Base-by-base conservation (phyloP, 2,113 vertebrate species). In the Delphinapterus leucas region DNA sequence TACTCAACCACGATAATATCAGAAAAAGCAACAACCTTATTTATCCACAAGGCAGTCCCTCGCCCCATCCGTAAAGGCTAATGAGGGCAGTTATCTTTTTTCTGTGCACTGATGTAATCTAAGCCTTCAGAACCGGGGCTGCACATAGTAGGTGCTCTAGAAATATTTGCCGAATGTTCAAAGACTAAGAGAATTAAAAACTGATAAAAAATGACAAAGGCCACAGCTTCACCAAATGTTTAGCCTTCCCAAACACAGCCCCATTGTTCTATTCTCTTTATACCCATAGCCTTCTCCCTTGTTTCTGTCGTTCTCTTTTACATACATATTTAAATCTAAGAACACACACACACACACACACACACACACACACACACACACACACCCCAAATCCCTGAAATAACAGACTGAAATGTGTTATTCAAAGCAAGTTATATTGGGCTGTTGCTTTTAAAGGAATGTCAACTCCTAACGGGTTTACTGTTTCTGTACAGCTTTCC, bases 181-280 rank as follows among this genome's bases (percentile, higher is more conserved):
- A 81, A 71, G 71, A 38, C 28, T 28, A 70, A n/a, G 79, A 67
- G 58, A 65, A 81, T 73, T 63, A 84, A 31, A 95, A 81, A 25
- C 65, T 2, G 36, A 6, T n/a, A 41, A 41, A 86, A 67, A 61
- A 53, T 23, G 68, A 71, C 90, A 74, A 89, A 70, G 73, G n/a
- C 86, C n/a, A 33, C 49, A 17, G 25, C 81, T 47, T 89, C 28
- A n/a, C 23, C 85, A 17, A 17, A 36, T 5, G 88, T 21, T 41
- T 23, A 3, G 68, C 5, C 33, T 61, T 76, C 61, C 71, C 81
- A 47, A 63, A 89, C 5, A n/a, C n/a, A 44, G 85, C 81, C 86
- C 97, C 85, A 95, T 98, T 98, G 97, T 97, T 97, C 92, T 70
- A 2, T 68, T 38, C 58, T 49, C 61, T 49, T 28, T 6, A 58